Evolutionary conservation across 2,888 invertebrate species (phyloP), one percentile per base, ranked within the genome.

Genomic region (Hermodice carunculata): DNA sequence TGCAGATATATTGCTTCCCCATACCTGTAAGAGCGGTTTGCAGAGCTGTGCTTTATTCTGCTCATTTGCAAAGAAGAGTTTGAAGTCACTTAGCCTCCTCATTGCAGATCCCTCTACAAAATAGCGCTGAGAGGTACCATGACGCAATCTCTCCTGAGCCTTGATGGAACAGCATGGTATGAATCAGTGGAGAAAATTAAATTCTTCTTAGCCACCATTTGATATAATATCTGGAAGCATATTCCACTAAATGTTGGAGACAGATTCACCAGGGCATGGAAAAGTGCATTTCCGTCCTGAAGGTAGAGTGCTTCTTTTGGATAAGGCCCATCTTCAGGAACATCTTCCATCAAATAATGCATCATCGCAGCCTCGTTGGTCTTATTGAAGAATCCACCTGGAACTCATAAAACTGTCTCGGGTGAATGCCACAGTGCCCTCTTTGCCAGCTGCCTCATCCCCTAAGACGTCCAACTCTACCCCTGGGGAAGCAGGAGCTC

Each of bases 351-450:
- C n/a, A n/a, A n/a, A n/a, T n/a, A 37, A 14, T 63, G 58, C 19
- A 63, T 29, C 22, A 63, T 37, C 8, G 58, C 29, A n/a, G 63
- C 63, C 32, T 62, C 44, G 56, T 62, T 57, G 22, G 62, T 56
- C 44, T 62, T 62, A n/a, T 17, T 17, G 48, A 58, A 63, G 28
- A 59, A 63, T 19, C 49, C 63, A 59, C 59, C 63, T 26, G 49
- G 8, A 43, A 44, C 31, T 54, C 44, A 44, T n/a, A 11, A 61
- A 32, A 14, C 61, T 19, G 4, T 59, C 14, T 29, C 19, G 42
- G 24, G 56, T 51, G 51, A 60, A 60, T 14, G n/a, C 42, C 14
- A 6, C 22, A 34, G 51, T 60, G n/a, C 34, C 51, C 17, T 17
- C 51, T 14, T 26, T 34, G 24, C 60, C 60, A 6, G 52, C 22